Percentiles rank a stretch among this genome's conserved stretches.
Conservation (phyloP, 2,888 invertebrate genomes). For the Bellardia bayeri region DNA sequence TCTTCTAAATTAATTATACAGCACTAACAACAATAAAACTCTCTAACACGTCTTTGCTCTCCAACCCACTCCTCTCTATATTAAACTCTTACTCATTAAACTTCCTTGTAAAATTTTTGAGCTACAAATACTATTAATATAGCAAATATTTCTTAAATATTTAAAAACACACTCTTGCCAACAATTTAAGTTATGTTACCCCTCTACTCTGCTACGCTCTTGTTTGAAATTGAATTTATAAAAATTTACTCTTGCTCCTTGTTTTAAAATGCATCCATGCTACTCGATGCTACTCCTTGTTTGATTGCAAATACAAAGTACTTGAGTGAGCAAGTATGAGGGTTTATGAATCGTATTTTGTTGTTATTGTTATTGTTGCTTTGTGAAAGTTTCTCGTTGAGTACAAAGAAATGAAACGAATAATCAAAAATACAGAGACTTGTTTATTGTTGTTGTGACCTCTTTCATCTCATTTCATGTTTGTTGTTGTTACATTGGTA, state of each 20-base stretch:
- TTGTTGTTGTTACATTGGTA: not conserved
- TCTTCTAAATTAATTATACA: not conserved
- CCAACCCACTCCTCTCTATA: not conserved
- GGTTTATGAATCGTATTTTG: not conserved
- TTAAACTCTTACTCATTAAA: not conserved
- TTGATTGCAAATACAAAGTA: not conserved
- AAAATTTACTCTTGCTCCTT: conserved; percentile 25
- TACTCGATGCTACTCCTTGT: conserved; percentile 17
- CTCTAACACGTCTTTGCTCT: not conserved
- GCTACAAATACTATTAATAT: too few relatives aligned
- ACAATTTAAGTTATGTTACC: conserved; percentile 4
- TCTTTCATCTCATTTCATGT: conserved; percentile 6
- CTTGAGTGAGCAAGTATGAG: not conserved
- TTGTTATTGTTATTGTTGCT: not conserved
- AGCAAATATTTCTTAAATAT: not conserved
- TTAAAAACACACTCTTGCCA: not conserved
- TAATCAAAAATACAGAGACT: not conserved
- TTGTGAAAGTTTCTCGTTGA: conserved; percentile 22
- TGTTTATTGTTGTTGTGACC: not conserved
- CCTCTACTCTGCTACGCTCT: conserved; percentile 55
- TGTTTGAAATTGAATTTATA: not conserved
- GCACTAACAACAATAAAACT: not conserved
- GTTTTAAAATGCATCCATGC: not conserved
- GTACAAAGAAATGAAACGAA: not conserved
- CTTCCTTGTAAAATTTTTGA: not conserved